Conservation (phyloP, 64 coral and sea anemone species). For the Montipora cactus region DNA sequence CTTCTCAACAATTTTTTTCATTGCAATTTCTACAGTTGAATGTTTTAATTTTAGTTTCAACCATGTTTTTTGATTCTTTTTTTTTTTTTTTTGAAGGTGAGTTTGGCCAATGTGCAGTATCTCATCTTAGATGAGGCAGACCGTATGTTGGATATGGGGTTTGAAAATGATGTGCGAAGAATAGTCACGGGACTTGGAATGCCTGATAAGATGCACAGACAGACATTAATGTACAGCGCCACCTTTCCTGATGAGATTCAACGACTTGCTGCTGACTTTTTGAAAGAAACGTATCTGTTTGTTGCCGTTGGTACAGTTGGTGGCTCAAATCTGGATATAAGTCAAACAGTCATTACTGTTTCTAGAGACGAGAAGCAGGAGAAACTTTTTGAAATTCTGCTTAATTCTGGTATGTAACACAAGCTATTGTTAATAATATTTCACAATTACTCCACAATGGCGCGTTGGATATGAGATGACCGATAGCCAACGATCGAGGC, state of each 20-base stretch:
- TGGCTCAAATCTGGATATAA: slow-evolving; percentile 90
- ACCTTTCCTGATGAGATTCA: slow-evolving; percentile 98
- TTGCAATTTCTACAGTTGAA: too few species aligned
- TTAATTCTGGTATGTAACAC: slow-evolving; percentile 70
- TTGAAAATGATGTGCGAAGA: slow-evolving; percentile 80
- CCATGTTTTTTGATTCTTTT: neutral
- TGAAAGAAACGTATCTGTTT: slow-evolving; percentile 90
- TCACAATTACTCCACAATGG: too few species aligned
- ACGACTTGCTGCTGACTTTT: slow-evolving; percentile 79
- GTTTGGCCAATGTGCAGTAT: slow-evolving; percentile 79
- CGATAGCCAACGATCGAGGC: too few species aligned
- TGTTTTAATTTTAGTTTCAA: neutral
- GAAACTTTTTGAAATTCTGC: slow-evolving; percentile 88
- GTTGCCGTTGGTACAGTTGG: slow-evolving; percentile 90
- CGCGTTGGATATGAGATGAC: too few species aligned
- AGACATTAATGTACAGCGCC: slow-evolving; percentile 97
- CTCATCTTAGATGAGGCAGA: slow-evolving; percentile 98
- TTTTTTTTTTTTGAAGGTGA: slow-evolving; percentile 54
- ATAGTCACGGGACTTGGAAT: slow-evolving; percentile 77
- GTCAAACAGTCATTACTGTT: slow-evolving; percentile 70
- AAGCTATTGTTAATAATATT: neutral
- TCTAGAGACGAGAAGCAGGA: slow-evolving; percentile 82
- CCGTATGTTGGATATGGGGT: slow-evolving; percentile 97
- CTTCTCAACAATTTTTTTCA: too few species aligned
- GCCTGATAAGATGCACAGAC: slow-evolving; percentile 81